Evolutionary conservation across 2,797 vertebrate species (phyloP).

Genomic region (Melanotaenia parkinsoni): DNA sequence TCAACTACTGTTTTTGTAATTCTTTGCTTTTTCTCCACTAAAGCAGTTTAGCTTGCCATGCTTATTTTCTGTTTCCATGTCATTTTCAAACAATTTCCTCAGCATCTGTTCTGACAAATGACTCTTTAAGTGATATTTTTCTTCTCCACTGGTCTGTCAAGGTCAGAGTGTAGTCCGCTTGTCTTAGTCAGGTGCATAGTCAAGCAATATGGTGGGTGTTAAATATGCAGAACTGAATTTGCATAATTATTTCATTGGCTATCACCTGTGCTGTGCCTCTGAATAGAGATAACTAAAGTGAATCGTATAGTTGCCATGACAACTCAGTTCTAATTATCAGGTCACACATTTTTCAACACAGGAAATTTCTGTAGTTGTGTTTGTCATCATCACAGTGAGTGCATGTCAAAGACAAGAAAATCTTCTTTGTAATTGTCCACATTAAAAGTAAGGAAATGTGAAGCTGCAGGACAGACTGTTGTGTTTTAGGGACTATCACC

Average conservation of each 20-base stretch:
- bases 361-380: conserved; percentile 9
- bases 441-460: not conserved
- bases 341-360: conserved; percentile 21
- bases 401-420: conserved; percentile 14
- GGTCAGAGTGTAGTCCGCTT: conserved; percentile 22
- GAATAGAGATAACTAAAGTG: conserved; percentile 42
- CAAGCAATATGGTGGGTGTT: conserved; percentile 53
- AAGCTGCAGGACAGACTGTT: not conserved
- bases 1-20: conserved; percentile 22
- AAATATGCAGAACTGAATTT: conserved; percentile 61
- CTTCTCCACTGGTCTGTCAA: conserved; percentile 33
- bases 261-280: conserved; percentile 44
- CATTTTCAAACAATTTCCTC: conserved; percentile 38
- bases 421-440: conserved; percentile 11
- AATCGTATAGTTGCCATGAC: conserved; percentile 32
- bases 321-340: conserved; percentile 40
- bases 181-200: conserved; percentile 38
- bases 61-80: conserved; percentile 32
- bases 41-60: conserved; percentile 8
- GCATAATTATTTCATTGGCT: conserved; percentile 61
- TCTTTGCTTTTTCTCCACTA: not conserved
- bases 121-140: conserved; percentile 24
- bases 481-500: not conserved
- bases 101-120: conserved; percentile 37
- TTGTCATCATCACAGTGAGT: conserved; percentile 20